A percentile compares a stretch with the other conserved stretches of the same genome.
Conservation (phyloP, 2,113 vertebrate genomes). For the Nothobranchius kuhntae region DNA sequence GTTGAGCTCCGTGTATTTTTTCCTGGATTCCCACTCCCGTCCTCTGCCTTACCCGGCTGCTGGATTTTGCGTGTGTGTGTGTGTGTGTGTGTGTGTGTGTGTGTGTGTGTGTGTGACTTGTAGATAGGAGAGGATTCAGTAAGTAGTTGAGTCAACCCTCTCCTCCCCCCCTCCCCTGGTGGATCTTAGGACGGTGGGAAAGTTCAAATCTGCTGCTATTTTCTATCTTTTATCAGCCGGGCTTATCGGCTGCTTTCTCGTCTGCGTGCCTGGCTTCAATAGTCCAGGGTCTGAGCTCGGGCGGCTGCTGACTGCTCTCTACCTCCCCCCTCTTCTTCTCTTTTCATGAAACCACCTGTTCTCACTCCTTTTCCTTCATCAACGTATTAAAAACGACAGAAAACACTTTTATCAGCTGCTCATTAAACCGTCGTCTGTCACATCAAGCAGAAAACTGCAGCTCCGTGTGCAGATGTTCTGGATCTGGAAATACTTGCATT, state of each 20-base stretch:
- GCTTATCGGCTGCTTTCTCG: conserved; percentile 90
- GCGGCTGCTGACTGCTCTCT: conserved; percentile 66
- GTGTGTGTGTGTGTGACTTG: not conserved
- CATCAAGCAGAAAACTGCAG: too few relatives aligned
- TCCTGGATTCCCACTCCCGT: conserved; percentile 30
- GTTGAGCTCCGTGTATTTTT: conserved; percentile 9
- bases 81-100: not conserved
- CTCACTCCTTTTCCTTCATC: not conserved
- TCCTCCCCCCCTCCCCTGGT: conserved; percentile 47
- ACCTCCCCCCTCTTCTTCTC: conserved; percentile 14
- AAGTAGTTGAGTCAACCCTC: conserved; percentile 58
- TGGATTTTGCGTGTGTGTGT: not conserved
- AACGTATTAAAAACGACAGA: not conserved
- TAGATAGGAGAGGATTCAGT: conserved; percentile 69
- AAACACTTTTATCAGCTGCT: not conserved
- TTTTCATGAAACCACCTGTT: conserved; percentile 45
- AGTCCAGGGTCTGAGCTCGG: conserved; percentile 85
- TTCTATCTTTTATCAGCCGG: conserved; percentile 87
- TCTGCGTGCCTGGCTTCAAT: conserved; percentile 85
- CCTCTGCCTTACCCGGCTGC: conserved; percentile 53
- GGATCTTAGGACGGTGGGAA: conserved; percentile 88
- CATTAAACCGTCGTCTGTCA: too few relatives aligned
- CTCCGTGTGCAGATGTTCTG: too few relatives aligned
- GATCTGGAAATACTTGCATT: too few relatives aligned
- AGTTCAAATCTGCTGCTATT: conserved; percentile 97